Conservation (phyloP, 1,140 invertebrate species). For the Tetramorium alpestre region DNA sequence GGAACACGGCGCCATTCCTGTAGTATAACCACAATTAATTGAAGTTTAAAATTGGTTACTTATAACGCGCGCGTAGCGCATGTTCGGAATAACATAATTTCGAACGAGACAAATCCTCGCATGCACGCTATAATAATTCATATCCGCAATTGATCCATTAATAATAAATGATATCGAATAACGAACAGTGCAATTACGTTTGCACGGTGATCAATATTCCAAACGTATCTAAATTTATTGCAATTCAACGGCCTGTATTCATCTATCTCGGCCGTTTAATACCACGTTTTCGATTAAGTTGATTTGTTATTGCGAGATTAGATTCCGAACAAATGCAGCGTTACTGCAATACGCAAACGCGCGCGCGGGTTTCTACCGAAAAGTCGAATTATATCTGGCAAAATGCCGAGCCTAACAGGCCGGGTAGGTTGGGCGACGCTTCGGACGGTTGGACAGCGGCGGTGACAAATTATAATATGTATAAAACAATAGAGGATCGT, state of each 20-base stretch:
- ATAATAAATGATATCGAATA: conserved; percentile 61
- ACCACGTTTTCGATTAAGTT: conserved; percentile 54
- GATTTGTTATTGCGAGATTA: conserved; percentile 56
- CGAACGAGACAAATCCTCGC: conserved; percentile 27
- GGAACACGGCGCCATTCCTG: background rate
- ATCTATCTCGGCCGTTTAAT: conserved; percentile 51
- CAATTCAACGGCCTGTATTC: conserved; percentile 54
- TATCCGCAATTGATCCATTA: conserved; percentile 57
- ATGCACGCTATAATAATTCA: conserved; percentile 51
- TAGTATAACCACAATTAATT: conserved; percentile 1
- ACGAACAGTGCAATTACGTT: conserved; percentile 54
- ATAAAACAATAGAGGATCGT: conserved; percentile 64
- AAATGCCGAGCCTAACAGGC: conserved; percentile 15
- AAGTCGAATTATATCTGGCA: conserved; percentile 53
- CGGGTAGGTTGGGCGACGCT: background rate
- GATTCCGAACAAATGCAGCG: conserved; percentile 36
- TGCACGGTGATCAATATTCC: conserved; percentile 51
- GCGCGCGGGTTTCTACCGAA: background rate
- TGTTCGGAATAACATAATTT: conserved; percentile 54
- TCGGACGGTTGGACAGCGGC: background rate
- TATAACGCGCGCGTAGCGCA: background rate
- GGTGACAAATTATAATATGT: conserved; percentile 67
- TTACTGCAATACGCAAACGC: background rate
- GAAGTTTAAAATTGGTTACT: conserved; percentile 50
- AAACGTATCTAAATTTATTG: conserved; percentile 58